Conservation (phyloP, 2,113 vertebrate species). For the Trogon surrucura region DNA sequence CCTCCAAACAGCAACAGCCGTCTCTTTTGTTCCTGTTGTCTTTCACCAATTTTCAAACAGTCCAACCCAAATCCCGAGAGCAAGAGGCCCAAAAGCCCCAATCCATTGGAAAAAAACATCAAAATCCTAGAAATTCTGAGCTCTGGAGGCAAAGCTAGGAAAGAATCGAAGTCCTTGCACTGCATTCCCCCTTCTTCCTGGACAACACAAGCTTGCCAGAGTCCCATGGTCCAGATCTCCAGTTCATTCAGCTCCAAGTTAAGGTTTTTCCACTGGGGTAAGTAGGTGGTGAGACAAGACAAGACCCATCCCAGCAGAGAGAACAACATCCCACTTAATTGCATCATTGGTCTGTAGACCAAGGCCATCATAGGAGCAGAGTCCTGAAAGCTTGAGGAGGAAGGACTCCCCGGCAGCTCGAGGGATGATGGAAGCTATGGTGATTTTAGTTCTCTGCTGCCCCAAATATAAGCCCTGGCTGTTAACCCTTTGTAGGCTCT, state of each 20-base stretch:
- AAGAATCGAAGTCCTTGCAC: slow-evolving; percentile 89
- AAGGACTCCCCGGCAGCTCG: slow-evolving; percentile 2
- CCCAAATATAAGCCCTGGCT: slow-evolving; percentile 75
- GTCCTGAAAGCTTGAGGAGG: neutral
- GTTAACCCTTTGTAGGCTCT: slow-evolving; percentile 74
- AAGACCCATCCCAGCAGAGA: slow-evolving; percentile 87
- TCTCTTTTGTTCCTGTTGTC: slow-evolving; percentile 77
- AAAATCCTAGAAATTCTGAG: slow-evolving; percentile 87
- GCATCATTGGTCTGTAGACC: slow-evolving; percentile 64
- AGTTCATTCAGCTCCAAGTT: slow-evolving; percentile 92
- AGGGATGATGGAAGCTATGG: slow-evolving; percentile 37
- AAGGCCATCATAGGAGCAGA: slow-evolving; percentile 64
- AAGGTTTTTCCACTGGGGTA: slow-evolving; percentile 94
- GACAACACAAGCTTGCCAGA: slow-evolving; percentile 91
- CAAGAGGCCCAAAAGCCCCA: slow-evolving; percentile 81
- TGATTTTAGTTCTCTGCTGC: slow-evolving; percentile 49
- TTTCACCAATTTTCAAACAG: slow-evolving; percentile 79
- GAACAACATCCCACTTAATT: slow-evolving; percentile 83
- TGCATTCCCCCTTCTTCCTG: slow-evolving; percentile 91
- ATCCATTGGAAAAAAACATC: slow-evolving; percentile 85
- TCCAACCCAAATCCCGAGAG: slow-evolving; percentile 84
- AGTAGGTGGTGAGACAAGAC: slow-evolving; percentile 84
- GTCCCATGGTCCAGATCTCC: slow-evolving; percentile 91
- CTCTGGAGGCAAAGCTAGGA: slow-evolving; percentile 84
- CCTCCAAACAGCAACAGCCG: slow-evolving; percentile 82